Conservation (phyloP, 2,888 invertebrate species). For the Hetaerina titia region DNA sequence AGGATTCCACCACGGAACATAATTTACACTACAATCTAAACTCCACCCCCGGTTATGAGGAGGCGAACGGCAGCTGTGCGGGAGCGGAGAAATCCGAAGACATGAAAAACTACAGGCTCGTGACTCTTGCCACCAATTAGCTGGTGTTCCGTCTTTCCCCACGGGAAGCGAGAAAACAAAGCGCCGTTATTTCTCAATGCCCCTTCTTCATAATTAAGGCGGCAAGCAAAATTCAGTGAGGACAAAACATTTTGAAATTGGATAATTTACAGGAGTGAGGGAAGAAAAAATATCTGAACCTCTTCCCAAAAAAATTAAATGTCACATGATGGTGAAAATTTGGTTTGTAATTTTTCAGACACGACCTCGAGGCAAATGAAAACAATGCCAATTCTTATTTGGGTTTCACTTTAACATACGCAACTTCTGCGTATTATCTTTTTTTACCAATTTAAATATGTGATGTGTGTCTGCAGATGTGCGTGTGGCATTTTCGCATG, state of each 20-base stretch:
- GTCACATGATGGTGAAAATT: too few relatives aligned
- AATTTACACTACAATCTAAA: background rate
- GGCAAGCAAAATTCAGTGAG: background rate
- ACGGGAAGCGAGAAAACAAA: background rate
- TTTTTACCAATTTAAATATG: too few relatives aligned
- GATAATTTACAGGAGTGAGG: background rate
- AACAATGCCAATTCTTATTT: too few relatives aligned
- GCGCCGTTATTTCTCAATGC: background rate
- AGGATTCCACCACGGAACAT: background rate
- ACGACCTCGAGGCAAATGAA: too few relatives aligned
- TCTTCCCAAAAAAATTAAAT: background rate
- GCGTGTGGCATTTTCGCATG: too few relatives aligned
- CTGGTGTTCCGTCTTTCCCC: background rate
- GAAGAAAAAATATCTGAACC: background rate
- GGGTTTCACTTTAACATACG: too few relatives aligned
- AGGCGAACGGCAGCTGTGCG: background rate
- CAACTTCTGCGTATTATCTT: too few relatives aligned
- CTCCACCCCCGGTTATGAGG: background rate
- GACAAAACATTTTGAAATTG: background rate
- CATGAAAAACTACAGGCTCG: background rate
- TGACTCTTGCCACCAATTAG: conserved; percentile 27
- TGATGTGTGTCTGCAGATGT: too few relatives aligned
- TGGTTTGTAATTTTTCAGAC: too few relatives aligned
- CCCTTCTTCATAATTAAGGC: background rate
- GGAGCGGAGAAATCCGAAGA: background rate